Evolutionary conservation across 2,113 vertebrate genomes (phyloP).

Genomic region (Anoura caudifer): DNA sequence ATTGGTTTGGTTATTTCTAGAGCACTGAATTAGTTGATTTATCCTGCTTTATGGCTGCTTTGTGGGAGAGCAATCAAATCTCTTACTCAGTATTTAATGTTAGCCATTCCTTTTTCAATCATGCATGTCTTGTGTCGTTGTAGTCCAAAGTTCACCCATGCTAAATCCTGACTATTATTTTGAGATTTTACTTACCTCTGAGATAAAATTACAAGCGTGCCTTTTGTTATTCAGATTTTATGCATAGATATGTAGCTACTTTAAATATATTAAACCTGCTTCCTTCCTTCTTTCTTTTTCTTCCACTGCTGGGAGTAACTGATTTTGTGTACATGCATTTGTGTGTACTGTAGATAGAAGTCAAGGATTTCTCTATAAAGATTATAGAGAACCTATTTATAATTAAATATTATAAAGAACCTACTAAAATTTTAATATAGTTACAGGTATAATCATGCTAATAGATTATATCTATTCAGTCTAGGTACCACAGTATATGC

Average conservation of each 20-base stretch:
- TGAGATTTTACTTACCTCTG: background rate
- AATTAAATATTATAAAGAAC: background rate
- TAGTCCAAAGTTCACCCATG: background rate
- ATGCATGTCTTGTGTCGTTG: background rate
- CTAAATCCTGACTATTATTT: background rate
- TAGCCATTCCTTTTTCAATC: background rate
- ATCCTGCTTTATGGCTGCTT: background rate
- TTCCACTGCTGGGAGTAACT: background rate
- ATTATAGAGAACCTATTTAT: background rate
- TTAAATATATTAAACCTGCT: background rate
- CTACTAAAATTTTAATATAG: background rate
- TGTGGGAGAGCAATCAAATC: background rate
- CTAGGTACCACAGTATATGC: background rate
- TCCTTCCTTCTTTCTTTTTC: background rate
- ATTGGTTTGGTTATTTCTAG: background rate
- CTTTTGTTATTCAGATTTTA: background rate
- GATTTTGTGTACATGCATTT: background rate
- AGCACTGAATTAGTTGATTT: background rate
- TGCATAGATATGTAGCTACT: background rate
- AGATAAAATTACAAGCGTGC: background rate
- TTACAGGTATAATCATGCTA: background rate
- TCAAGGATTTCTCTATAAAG: background rate
- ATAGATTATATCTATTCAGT: background rate
- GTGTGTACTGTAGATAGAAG: background rate
- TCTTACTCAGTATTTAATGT: background rate